A percentile compares a stretch with the other conserved stretches of the same genome.
Conservation (phyloP, 2,113 vertebrate species). For the Collichthys lucidus region DNA sequence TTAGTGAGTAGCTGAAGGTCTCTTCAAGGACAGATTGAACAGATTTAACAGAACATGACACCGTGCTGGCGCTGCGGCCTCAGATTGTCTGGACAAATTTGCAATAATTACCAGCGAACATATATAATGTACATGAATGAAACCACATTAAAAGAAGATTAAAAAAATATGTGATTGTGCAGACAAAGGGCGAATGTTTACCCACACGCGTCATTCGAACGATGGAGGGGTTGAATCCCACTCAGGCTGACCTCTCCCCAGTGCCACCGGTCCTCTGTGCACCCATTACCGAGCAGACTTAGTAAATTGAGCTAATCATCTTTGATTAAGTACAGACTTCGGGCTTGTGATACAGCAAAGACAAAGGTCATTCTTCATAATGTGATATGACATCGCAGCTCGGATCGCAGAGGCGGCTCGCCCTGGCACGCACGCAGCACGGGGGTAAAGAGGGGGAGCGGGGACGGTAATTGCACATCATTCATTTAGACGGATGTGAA, state of each 20-base stretch:
- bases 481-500: conserved; percentile 65
- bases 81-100: background rate
- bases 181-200: conserved; percentile 53
- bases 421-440: background rate
- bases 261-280: conserved; percentile 53
- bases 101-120: background rate
- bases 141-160: background rate
- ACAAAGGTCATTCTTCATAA: conserved; percentile 82
- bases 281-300: conserved; percentile 71
- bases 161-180: background rate
- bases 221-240: conserved; percentile 33
- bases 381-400: conserved; percentile 70
- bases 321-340: conserved; percentile 81
- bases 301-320: conserved; percentile 82
- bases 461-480: conserved; percentile 73
- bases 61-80: background rate
- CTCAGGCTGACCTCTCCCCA: conserved; percentile 62
- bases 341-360: conserved; percentile 70
- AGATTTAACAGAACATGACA: background rate
- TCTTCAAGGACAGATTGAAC: background rate
- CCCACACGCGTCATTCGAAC: conserved; percentile 47
- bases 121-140: background rate
- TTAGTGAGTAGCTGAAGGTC: background rate
- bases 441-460: background rate
- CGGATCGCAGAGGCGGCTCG: conserved; percentile 28